Base-by-base conservation (phyloP, 2,888 invertebrate genomes). In the Portevinia maculata region DNA sequence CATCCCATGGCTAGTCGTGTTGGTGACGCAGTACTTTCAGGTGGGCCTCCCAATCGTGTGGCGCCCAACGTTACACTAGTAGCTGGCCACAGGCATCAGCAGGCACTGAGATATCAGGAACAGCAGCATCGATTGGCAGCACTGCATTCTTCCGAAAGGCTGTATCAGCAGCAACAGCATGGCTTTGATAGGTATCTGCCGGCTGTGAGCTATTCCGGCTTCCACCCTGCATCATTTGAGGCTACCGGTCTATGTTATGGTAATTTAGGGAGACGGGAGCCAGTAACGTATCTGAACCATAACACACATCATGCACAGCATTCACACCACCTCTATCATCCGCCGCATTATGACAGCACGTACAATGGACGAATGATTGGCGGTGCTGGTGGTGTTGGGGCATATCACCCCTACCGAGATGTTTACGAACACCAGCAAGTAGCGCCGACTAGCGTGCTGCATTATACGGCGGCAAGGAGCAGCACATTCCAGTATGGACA, bases 361-460 rank as follows among this genome's bases (percentile, higher is more conserved):
- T 86, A 84, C 53, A 84, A 84, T 71, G 84, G 84, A 3, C 84
- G 85, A 21, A 74, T 85, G 69, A 79, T 85, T 76, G 84, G 84
- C 34, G 85, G 79, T 44, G 70, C 53, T 55, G 79, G 50, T 11
- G 46, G 62, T n/a, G 48, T 57, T 70, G 44, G 44, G 41, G 64
- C 86, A 1, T 86, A 85, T 50, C 84, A 79, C 21, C 85, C 83
- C 1, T 83, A 73, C 55, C 55, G 78, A 13, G 78, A 71, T 15
- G 50, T 21, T n/a, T 83, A 78, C 28, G 83, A 83, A 17, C 67
- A 73, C n/a, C 88, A 88, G 53, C 89, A 87, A 75, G 84, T 87
- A 59, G 84, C 88, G 57, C 88, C 89, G 48, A 87, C 89, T 41
- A 88, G 88, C 60, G 88, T 89, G 46, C 84, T 89, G 19, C 89